Percentiles rank a stretch among this genome's conserved stretches.
Evolutionary conservation across 2,888 invertebrate species (phyloP).

Genomic region (Odiellus spinosus): DNA sequence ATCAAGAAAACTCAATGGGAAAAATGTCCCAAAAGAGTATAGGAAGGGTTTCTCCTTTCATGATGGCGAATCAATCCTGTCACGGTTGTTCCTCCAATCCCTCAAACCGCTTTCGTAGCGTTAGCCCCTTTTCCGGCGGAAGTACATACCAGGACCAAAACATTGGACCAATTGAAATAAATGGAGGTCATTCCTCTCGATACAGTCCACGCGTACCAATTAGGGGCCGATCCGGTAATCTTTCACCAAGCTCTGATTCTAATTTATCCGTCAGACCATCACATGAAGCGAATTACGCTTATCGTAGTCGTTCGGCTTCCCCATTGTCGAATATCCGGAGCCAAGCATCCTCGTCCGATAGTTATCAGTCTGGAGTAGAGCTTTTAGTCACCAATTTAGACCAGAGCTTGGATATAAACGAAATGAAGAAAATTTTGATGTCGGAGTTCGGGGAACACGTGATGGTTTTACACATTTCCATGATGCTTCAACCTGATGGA

Average conservation of each 20-base stretch:
- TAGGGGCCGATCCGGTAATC: too few relatives aligned
- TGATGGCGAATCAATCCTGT: slow-evolving; percentile 7
- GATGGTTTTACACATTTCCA: slow-evolving; percentile 44
- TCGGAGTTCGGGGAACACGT: slow-evolving; percentile 47
- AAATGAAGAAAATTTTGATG: slow-evolving; percentile 46
- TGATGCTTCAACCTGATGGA: slow-evolving; percentile 47
- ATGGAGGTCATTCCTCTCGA: not conserved
- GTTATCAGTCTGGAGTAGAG: slow-evolving; percentile 33
- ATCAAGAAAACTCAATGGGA: not conserved
- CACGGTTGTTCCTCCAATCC: too few relatives aligned
- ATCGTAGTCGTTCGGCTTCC: not conserved
- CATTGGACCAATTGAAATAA: not conserved
- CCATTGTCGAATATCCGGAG: not conserved
- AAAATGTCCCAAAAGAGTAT: slow-evolving; percentile 11
- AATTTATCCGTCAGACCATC: too few relatives aligned
- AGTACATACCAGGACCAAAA: not conserved
- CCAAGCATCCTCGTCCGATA: not conserved
- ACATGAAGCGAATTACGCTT: not conserved
- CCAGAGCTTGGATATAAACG: slow-evolving; percentile 46
- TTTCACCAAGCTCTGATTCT: not conserved
- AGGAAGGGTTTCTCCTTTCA: slow-evolving; percentile 13
- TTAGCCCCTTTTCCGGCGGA: too few relatives aligned
- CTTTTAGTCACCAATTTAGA: slow-evolving; percentile 52
- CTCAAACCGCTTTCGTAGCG: too few relatives aligned
- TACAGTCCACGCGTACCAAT: not conserved